Evolutionary conservation across 1,140 invertebrate species (phyloP), one percentile per base, ranked within the genome.

Genomic region (Drosophila santomea): DNA sequence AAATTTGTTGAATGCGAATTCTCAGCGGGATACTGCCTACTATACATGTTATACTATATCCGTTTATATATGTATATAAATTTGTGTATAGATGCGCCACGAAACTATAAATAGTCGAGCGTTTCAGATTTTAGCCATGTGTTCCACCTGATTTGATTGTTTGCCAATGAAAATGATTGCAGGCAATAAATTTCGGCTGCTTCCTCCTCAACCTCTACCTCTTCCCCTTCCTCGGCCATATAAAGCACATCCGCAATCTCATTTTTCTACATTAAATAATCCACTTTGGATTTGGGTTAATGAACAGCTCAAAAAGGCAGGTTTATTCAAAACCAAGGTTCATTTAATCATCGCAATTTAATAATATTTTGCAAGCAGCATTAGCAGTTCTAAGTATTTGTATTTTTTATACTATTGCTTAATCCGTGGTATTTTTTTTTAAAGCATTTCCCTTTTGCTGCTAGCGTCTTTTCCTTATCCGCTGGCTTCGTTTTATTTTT

Each of bases 121-220:
- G 60, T 10, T 35, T 60, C 51, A 20, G 47, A 20, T 57, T 55
- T 57, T 44, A 15, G 74, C 59, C 61, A 58, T 57, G 59, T 58
- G 58, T 52, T 38, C 59, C 72, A 80, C 57, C 78, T 72, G 59
- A 73, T 73, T 76, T 81, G 78, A 69, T 72, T 72, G 44, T 58
- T 71, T 50, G 71, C 76, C 64, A 72, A 64, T 78, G 60, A 83
- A 84, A 84, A 76, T 84, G 69, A 84, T 84, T 73, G 66, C 80
- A 41, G 47, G 73, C 48, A 54, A 84, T 84, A 66, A 84, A 84
- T 84, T 80, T 59, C 1, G 56, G 25, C 12, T n/a, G 47, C 14
- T 59, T 59, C 57, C 17, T 36, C 17, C 11, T 43, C 32, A 4
- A 48, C 57, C 17, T 36, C 17, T 4, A 43, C 32, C 7, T n/a